Conservation (phyloP, 2,797 vertebrate genomes). For the Phylloscopus collybita region DNA sequence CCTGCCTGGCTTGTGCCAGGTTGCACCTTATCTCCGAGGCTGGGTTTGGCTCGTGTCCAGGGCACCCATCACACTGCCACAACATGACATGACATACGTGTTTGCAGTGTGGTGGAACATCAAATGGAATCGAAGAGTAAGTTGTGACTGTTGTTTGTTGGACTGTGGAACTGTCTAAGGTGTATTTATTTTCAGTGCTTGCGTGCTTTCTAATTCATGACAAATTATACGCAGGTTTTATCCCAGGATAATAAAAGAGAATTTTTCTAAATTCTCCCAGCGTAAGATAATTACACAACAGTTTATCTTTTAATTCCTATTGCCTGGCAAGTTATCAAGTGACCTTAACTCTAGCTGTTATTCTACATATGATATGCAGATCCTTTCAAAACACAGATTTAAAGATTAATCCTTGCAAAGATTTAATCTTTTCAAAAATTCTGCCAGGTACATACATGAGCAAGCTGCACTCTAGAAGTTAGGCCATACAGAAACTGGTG, state of each 20-base stretch:
- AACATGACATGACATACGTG: not conserved
- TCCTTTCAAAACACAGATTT: not conserved
- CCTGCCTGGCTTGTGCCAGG: not conserved
- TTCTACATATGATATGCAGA: not conserved
- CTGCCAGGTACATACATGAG: not conserved
- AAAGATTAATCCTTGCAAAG: not conserved
- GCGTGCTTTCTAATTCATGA: not conserved
- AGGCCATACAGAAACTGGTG: not conserved
- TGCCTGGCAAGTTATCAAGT: not conserved
- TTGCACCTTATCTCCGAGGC: not conserved
- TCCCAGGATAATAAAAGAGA: not conserved
- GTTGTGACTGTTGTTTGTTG: not conserved
- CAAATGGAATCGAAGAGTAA: not conserved
- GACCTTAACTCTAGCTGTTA: not conserved
- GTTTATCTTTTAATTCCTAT: conserved; percentile 1
- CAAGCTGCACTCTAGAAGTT: not conserved
- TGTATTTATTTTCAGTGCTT: not conserved
- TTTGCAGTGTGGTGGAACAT: not conserved
- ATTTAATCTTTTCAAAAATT: not conserved
- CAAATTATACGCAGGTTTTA: not conserved
- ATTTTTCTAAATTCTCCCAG: not conserved
- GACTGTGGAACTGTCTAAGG: not conserved
- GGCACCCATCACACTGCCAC: not conserved
- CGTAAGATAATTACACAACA: not conserved
- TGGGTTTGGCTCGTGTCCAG: not conserved